phyloP scores from a whole-genome alignment of 2,797 vertebrate species.

The Uromys caudimaculatus region DNA sequence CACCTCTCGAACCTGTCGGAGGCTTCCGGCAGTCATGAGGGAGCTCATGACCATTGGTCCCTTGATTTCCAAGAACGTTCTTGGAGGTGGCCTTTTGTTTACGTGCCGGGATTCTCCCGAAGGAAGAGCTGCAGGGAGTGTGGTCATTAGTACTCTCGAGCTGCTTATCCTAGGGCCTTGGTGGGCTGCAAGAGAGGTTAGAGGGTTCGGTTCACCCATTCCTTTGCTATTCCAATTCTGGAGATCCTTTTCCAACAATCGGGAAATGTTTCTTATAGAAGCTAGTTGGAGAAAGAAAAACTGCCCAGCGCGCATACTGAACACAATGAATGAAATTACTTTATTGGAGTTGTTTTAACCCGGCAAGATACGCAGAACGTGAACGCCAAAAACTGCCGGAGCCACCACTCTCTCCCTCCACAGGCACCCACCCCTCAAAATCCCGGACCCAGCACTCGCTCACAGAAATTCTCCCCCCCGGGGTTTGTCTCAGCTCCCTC shows the following conservation, averaged over 20 bases:
- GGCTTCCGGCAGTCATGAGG: background rate
- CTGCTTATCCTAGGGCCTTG: background rate
- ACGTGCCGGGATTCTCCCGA: background rate
- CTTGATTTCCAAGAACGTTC: conserved; percentile 58
- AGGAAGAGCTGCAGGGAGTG: conserved; percentile 42
- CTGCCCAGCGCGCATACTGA: conserved; percentile 10
- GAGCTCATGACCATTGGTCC: conserved; percentile 9
- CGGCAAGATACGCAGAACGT: background rate
- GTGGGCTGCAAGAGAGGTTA: conserved; percentile 16
- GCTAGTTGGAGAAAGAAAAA: conserved; percentile 37
- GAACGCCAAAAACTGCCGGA: background rate
- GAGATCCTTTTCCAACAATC: conserved; percentile 24
- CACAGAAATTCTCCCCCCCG: conserved; percentile 60
- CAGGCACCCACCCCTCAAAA: background rate
- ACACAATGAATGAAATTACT: conserved; percentile 70
- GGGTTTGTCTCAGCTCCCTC: conserved; percentile 51
- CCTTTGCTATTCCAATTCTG: background rate
- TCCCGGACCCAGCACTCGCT: background rate
- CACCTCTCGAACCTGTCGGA: conserved; percentile 33
- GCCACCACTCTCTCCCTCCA: background rate
- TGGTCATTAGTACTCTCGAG: conserved; percentile 1
- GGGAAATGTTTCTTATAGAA: conserved; percentile 50
- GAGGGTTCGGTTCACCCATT: background rate
- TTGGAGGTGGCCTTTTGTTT: conserved; percentile 54
- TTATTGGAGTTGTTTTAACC: conserved; percentile 1